These are phyloP conservation scores for Ardeotis arabs DNA, from an alignment of 2,113 vertebrate species.

Conservation along the genomic window DNA sequence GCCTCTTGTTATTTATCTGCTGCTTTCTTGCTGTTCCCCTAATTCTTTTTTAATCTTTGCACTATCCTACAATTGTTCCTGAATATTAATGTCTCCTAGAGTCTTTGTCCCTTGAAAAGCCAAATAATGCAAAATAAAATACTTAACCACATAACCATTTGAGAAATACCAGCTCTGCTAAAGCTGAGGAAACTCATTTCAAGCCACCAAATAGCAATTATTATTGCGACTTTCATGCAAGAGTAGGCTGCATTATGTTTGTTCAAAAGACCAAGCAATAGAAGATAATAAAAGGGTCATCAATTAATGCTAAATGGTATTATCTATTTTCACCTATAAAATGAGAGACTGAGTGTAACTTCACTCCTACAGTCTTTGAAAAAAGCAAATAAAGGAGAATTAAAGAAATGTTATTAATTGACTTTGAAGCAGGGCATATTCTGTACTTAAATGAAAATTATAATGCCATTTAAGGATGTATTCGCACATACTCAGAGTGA, in stretches of 20 bases:
- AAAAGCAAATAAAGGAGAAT: neutral
- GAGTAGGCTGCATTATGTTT: slow-evolving; percentile 14
- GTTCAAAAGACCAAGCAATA: slow-evolving; percentile 19
- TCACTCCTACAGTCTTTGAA: neutral
- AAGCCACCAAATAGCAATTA: slow-evolving; percentile 21
- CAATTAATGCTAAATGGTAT: slow-evolving; percentile 5
- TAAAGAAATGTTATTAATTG: neutral
- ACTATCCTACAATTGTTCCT: neutral
- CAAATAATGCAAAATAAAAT: neutral
- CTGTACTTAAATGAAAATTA: neutral
- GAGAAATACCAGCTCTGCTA: neutral
- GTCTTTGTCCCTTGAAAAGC: neutral
- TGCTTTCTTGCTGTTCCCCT: neutral
- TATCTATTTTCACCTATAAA: neutral
- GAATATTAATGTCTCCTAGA: neutral
- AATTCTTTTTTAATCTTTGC: slow-evolving; percentile 16
- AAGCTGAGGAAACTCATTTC: slow-evolving; percentile 12
- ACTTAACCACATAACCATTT: neutral
- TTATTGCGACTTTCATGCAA: neutral
- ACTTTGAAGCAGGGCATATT: neutral
- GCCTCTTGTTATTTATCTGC: neutral
- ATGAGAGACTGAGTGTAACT: neutral
- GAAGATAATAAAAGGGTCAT: neutral
- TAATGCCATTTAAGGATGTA: neutral
- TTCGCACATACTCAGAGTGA: slow-evolving; percentile 17